Evolutionary conservation across 2,888 invertebrate genomes (phyloP).

Genomic region (Tinea semifulvella): DNA sequence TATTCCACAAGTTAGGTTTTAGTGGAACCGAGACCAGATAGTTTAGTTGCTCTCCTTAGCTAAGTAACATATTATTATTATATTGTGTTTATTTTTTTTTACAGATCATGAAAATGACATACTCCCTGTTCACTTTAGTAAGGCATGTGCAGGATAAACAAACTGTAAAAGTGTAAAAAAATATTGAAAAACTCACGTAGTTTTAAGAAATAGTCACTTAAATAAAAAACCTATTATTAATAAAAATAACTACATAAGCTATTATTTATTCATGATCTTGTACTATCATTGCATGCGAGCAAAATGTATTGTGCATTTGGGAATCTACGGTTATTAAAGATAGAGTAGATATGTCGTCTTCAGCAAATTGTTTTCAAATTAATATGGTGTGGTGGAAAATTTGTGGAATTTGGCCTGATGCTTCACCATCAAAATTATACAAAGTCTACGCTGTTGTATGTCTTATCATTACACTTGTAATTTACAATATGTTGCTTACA

Average conservation of each 20-base stretch:
- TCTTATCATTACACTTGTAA: slow-evolving; percentile 28
- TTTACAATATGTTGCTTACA: slow-evolving; percentile 36
- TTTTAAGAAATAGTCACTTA: not conserved
- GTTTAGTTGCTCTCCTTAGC: too few species aligned
- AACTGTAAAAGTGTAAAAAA: not conserved
- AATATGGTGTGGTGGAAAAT: slow-evolving; percentile 5
- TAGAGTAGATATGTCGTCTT: not conserved
- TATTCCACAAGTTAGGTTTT: too few species aligned
- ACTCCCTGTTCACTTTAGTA: slow-evolving; percentile 45
- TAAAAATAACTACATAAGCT: not conserved
- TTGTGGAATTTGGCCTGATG: slow-evolving; percentile 1
- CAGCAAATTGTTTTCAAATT: slow-evolving; percentile 14
- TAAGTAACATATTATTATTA: too few species aligned
- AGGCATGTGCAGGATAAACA: slow-evolving; percentile 27
- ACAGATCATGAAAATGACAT: slow-evolving; percentile 50
- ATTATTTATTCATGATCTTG: not conserved
- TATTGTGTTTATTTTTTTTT: slow-evolving; percentile 19
- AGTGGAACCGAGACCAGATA: too few species aligned
- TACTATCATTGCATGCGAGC: not conserved
- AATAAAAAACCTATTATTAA: not conserved
- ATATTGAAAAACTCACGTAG: not conserved
- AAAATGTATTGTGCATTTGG: not conserved
- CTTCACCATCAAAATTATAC: not conserved
- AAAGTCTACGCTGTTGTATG: slow-evolving; percentile 21
- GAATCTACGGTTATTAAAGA: not conserved